These are phyloP conservation scores for Arnoldichthys spilopterus DNA, from an alignment of 2,797 vertebrate species.

Conservation along the genomic window DNA sequence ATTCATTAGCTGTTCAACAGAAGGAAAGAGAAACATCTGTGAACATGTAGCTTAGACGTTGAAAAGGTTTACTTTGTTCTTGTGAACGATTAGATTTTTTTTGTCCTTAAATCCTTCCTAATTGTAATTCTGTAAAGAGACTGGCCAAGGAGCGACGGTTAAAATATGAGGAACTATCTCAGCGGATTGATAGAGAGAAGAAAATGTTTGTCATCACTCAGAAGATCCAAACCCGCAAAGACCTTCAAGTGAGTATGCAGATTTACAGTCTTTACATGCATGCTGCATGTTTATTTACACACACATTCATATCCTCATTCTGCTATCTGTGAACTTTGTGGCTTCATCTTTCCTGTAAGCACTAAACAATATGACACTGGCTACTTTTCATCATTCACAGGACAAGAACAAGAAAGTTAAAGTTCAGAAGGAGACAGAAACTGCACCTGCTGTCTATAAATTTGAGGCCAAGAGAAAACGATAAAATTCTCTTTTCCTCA, in stretches of 20 bases:
- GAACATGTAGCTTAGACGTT: too few species aligned
- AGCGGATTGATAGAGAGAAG: constrained; percentile 91
- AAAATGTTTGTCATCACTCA: constrained; percentile 90
- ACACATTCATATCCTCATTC: too few species aligned
- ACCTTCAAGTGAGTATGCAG: constrained; percentile 86
- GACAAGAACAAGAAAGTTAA: constrained; percentile 91
- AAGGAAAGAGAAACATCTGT: too few species aligned
- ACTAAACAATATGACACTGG: not conserved
- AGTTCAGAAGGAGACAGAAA: constrained; percentile 86
- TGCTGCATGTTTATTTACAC: not conserved
- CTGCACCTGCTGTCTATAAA: constrained; percentile 88
- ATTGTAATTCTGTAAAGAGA: constrained; percentile 70
- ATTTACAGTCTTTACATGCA: not conserved
- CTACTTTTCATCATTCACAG: constrained; percentile 70
- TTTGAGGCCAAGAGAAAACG: constrained; percentile 90
- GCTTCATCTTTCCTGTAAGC: constrained; percentile 1
- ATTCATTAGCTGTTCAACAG: too few species aligned
- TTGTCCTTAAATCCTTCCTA: not conserved
- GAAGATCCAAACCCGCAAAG: constrained; percentile 95
- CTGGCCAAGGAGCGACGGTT: constrained; percentile 81
- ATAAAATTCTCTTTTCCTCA: constrained; percentile 61
- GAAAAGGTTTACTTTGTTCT: not conserved
- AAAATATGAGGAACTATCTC: constrained; percentile 86
- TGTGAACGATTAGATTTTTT: not conserved
- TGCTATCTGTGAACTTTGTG: not conserved